Conservation (phyloP, 2,113 vertebrate genomes). For the Symphodus melops region DNA sequence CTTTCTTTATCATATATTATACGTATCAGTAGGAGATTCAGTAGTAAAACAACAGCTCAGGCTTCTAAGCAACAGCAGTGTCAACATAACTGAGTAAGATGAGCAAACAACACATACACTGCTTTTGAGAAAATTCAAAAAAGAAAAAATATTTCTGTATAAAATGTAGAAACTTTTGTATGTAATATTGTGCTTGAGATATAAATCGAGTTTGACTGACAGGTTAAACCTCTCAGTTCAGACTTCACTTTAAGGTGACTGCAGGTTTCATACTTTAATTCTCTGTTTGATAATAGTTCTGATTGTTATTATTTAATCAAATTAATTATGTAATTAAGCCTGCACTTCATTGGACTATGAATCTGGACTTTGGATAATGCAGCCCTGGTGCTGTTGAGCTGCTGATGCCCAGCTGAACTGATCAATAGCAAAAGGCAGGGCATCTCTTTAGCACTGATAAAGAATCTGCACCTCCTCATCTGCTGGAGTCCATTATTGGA, state of each 20-base stretch:
- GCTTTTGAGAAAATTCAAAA: neutral
- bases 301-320: constrained; percentile 32
- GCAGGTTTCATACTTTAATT: neutral
- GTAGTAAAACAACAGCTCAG: neutral
- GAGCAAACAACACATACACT: neutral
- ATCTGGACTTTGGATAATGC: constrained; percentile 22
- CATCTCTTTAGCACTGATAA: constrained; percentile 38
- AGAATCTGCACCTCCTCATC: constrained; percentile 55
- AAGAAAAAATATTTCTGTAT: neutral
- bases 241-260: constrained; percentile 1
- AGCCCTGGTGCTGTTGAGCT: constrained; percentile 31
- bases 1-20: no score
- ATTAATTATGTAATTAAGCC: constrained; percentile 49
- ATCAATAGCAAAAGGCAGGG: constrained; percentile 45
- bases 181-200: neutral
- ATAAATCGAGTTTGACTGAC: neutral
- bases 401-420: constrained; percentile 37
- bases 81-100: neutral
- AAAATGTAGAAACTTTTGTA: neutral
- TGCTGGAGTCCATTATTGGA: constrained; percentile 38
- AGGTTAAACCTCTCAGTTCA: neutral
- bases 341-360: constrained; percentile 46
- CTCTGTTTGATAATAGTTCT: constrained; percentile 12
- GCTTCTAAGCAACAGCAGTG: neutral
- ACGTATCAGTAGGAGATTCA: no score